Conservation (phyloP, 2,888 invertebrate genomes). For the Pammene fasciana region DNA sequence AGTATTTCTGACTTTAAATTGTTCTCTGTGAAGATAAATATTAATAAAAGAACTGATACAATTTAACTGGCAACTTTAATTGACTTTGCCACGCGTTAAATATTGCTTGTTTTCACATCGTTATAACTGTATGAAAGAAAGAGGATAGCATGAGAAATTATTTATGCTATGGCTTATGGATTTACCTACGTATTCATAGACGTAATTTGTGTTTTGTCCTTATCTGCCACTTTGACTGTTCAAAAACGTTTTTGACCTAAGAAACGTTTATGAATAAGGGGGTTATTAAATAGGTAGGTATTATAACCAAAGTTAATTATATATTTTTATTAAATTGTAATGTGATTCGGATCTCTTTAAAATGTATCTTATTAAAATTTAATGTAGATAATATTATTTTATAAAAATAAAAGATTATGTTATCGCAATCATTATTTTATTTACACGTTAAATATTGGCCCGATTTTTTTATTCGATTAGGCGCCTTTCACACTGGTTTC, state of each 20-base stretch:
- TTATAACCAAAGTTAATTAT: conserved; percentile 10
- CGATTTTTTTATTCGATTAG: no score
- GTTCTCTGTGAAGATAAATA: not conserved
- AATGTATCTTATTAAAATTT: not conserved
- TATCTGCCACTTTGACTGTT: no score
- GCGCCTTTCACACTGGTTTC: no score
- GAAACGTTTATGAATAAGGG: no score
- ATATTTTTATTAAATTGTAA: not conserved
- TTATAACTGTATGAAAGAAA: no score
- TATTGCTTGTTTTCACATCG: not conserved
- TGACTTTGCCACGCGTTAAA: no score
- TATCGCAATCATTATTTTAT: conserved; percentile 12
- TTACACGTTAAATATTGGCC: not conserved
- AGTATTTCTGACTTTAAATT: not conserved
- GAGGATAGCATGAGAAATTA: no score
- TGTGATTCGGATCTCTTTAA: conserved; percentile 22
- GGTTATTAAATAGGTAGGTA: not conserved
- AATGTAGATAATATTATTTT: not conserved
- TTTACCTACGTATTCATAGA: no score
- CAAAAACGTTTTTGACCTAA: no score
- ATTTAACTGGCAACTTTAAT: not conserved
- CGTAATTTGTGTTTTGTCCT: no score
- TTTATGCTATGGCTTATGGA: no score
- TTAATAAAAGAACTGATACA: not conserved
- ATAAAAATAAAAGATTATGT: conserved; percentile 9